phyloP scores from a whole-genome alignment of 2,888 invertebrate genomes.

The Napeogenes sylphis region DNA sequence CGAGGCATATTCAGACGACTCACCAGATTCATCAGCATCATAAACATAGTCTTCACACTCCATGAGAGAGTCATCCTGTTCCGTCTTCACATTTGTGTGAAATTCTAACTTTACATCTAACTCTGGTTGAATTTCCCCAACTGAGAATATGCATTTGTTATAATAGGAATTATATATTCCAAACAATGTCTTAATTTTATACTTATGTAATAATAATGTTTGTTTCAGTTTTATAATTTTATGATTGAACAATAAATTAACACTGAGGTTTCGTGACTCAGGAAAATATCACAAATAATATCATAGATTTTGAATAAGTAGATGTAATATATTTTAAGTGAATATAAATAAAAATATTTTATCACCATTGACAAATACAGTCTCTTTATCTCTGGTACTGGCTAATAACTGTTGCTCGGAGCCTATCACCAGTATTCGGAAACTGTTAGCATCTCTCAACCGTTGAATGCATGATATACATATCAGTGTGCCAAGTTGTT shows the following conservation, averaged over 20 bases:
- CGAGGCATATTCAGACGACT: no score
- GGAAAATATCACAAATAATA: no score
- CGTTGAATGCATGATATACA: slow-evolving; percentile 50
- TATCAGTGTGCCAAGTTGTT: slow-evolving; percentile 43
- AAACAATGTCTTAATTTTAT: no score
- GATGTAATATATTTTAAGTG: not conserved
- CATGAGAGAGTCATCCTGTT: not conserved
- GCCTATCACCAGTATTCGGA: slow-evolving; percentile 48
- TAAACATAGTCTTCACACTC: not conserved
- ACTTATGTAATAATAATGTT: no score
- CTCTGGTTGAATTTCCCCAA: not conserved
- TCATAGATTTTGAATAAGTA: not conserved
- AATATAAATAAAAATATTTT: not conserved
- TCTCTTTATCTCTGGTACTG: slow-evolving; percentile 40
- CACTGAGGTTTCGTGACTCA: no score
- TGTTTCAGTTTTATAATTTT: no score
- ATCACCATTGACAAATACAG: slow-evolving; percentile 53
- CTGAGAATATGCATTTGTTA: not conserved
- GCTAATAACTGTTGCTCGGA: slow-evolving; percentile 48
- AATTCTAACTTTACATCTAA: not conserved
- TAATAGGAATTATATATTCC: no score
- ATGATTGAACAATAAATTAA: no score
- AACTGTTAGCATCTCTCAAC: slow-evolving; percentile 51
- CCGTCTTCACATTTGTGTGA: not conserved
- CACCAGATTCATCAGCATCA: not conserved